phyloP scores from a whole-genome alignment of 2,113 vertebrate species.

The Rhegmatorhina hoffmannsi region DNA sequence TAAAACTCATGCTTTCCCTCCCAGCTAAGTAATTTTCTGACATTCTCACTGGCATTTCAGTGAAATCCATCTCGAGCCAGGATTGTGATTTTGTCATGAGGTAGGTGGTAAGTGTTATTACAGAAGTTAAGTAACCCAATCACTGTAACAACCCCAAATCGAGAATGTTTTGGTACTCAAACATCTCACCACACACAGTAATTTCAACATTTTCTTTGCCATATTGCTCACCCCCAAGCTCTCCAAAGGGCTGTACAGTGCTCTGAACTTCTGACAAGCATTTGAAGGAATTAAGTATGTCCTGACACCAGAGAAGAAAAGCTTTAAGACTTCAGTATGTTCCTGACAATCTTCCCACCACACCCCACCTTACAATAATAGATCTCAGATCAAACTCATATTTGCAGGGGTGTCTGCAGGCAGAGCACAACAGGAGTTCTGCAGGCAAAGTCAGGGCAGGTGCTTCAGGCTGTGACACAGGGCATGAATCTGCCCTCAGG shows the following conservation, averaged over 20 bases:
- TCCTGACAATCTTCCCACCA: background rate
- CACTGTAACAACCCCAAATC: background rate
- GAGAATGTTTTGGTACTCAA: background rate
- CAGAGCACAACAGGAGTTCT: background rate
- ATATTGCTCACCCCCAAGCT: background rate
- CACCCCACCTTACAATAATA: background rate
- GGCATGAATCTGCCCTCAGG: background rate
- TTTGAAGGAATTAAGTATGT: background rate
- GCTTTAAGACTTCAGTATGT: background rate
- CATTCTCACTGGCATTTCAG: background rate
- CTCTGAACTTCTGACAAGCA: background rate
- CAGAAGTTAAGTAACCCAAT: background rate
- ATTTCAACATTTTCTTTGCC: background rate
- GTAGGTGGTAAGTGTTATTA: background rate
- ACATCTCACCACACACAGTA: background rate
- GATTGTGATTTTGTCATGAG: background rate
- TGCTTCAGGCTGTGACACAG: background rate
- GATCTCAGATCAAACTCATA: background rate
- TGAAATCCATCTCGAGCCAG: background rate
- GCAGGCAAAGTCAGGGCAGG: background rate
- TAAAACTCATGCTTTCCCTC: background rate
- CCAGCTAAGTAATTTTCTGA: background rate
- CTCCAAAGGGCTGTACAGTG: background rate
- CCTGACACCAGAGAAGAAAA: background rate
- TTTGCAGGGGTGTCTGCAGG: background rate